Evolutionary conservation across 2,113 vertebrate species (phyloP), one percentile per base, ranked within the genome.

Genomic region (Pachycephala philippinensis): DNA sequence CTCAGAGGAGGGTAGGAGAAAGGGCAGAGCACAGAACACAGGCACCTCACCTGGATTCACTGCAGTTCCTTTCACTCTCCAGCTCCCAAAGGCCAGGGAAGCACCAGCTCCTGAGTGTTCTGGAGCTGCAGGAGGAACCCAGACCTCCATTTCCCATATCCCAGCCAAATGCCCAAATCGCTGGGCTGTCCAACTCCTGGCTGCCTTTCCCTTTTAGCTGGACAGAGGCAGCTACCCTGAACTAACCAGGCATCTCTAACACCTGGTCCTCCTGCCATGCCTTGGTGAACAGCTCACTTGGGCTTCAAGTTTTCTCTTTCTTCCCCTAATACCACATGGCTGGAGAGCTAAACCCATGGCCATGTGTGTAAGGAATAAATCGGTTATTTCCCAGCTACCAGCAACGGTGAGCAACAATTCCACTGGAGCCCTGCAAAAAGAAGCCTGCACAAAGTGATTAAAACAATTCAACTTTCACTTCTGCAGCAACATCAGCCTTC

Each of bases 291-390:
- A 44, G 33, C n/a, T 40, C 53, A 10, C 18, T 11, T 6, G 15
- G 31, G 15, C 53, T 82, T 33, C 22, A 12, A 7, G 2, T 57
- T 53, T 30, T 76, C 63, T 45, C 56, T 45, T 45, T 89, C 56
- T 72, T 7, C 40, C 33, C 63, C 12, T 57, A 37, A 27, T 4
- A 45, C 9, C 3, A 1, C n/a, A 19, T 0, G 12, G 28, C 1
- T 71, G 37, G 71, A 85, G 49, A 81, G 30, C 30, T 52, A 75
- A 64, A 45, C 37, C 54, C 59, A 64, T 11, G 37, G 21, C 45
- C 50, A 59, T 0, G 1, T 1, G 1, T 15, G 2, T 7, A 65
- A 79, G 65, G 45, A 80, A 40, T 13, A 64, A 45, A 59, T 0
- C 37, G 18, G 14, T 59, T 83, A 61, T 56, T 63, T 85, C 24